Conservation (phyloP, 2,113 vertebrate genomes). For the Ceratotherium simum region DNA sequence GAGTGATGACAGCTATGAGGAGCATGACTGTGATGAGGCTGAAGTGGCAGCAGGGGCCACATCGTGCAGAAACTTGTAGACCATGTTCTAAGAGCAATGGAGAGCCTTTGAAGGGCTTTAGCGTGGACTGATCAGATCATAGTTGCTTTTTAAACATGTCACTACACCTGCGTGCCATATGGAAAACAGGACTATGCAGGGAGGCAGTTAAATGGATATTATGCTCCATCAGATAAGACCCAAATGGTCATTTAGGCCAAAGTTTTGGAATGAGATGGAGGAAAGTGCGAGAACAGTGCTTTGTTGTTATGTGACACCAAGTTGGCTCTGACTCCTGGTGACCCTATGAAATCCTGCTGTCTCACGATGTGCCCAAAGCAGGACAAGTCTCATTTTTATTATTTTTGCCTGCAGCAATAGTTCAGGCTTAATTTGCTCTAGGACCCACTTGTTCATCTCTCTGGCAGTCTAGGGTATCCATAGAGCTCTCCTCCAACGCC, state of each 20-base stretch:
- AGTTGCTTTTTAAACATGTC: background rate
- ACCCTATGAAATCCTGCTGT: too few species aligned
- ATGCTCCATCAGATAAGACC: background rate
- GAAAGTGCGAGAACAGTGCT: background rate
- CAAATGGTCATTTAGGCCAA: background rate
- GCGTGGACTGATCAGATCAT: background rate
- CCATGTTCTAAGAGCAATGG: background rate
- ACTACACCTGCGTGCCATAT: background rate
- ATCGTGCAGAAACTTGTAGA: background rate
- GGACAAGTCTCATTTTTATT: too few species aligned
- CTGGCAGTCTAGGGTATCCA: too few species aligned
- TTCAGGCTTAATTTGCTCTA: too few species aligned
- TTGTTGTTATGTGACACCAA: too few species aligned
- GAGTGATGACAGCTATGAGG: accelerated
- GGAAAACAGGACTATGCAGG: background rate
- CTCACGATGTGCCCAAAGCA: too few species aligned
- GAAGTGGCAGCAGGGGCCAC: background rate
- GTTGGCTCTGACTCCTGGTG: too few species aligned
- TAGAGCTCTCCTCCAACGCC: too few species aligned
- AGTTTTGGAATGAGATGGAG: background rate
- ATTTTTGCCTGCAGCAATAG: too few species aligned
- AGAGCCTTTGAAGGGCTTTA: background rate
- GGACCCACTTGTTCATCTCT: too few species aligned
- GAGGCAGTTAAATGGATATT: background rate
- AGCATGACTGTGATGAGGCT: accelerated